These are phyloP conservation scores for Brachionus rubens DNA, from an alignment of 1,140 invertebrate species.

Conservation along the genomic window DNA sequence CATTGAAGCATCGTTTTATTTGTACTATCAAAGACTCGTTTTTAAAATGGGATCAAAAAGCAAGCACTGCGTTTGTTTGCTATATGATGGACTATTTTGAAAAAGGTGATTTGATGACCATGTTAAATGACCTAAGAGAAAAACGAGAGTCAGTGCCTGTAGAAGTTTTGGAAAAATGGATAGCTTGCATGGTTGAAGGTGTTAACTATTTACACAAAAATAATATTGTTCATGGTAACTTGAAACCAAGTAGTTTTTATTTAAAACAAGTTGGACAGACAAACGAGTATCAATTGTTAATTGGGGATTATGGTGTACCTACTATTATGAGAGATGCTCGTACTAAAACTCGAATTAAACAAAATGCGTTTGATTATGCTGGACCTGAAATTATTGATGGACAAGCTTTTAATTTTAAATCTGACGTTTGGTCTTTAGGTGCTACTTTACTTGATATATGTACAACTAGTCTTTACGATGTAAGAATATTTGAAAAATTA, in stretches of 20 bases:
- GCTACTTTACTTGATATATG: constrained; percentile 25
- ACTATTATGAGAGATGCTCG: constrained; percentile 25
- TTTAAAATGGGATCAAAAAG: constrained; percentile 36
- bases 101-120: constrained; percentile 34
- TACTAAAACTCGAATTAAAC: not conserved
- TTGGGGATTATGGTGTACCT: constrained; percentile 34
- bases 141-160: not conserved
- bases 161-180: constrained; percentile 24
- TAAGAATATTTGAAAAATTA: not conserved
- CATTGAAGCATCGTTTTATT: constrained; percentile 6
- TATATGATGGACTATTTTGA: constrained; percentile 42
- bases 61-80: constrained; percentile 3
- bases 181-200: constrained; percentile 19
- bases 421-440: constrained; percentile 33
- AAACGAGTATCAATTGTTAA: not conserved
- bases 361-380: constrained; percentile 32
- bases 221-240: constrained; percentile 28
- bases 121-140: not conserved
- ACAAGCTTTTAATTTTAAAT: not conserved
- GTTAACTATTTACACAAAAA: constrained; percentile 31
- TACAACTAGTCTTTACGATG: constrained; percentile 19
- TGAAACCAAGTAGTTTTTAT: constrained; percentile 44
- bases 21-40: constrained; percentile 28
- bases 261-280: not conserved
- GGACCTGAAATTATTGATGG: constrained; percentile 38